Evolutionary conservation across 2,797 vertebrate genomes (phyloP).

Genomic region (Malacoctenus gilli): DNA sequence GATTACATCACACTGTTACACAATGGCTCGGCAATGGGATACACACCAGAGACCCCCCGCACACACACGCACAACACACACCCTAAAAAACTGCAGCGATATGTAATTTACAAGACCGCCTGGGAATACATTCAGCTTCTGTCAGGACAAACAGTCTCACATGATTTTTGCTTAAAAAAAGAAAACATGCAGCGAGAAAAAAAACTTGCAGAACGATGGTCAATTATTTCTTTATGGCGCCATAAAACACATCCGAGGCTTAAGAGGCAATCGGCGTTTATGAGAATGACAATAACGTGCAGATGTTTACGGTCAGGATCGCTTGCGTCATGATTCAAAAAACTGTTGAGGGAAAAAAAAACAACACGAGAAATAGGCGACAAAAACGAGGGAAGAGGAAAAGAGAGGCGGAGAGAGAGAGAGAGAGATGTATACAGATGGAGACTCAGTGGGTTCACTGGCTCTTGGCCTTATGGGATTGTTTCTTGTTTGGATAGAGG

Average conservation of each 20-base stretch:
- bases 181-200: background rate
- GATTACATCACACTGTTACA: slow-evolving; percentile 79
- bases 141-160: slow-evolving; percentile 20
- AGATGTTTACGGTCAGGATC: slow-evolving; percentile 28
- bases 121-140: slow-evolving; percentile 38
- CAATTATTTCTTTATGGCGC: slow-evolving; percentile 25
- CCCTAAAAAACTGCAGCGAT: slow-evolving; percentile 38
- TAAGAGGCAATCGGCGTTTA: slow-evolving; percentile 12
- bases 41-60: slow-evolving; percentile 54
- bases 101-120: slow-evolving; percentile 39
- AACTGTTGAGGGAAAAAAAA: slow-evolving; percentile 29
- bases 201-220: background rate
- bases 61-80: no score
- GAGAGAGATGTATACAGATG: slow-evolving; percentile 73
- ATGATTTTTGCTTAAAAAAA: slow-evolving; percentile 9
- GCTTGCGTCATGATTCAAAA: slow-evolving; percentile 33
- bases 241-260: slow-evolving; percentile 26
- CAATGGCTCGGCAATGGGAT: slow-evolving; percentile 67
- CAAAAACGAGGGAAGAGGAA: slow-evolving; percentile 32
- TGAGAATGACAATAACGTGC: slow-evolving; percentile 6
- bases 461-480: slow-evolving; percentile 73
- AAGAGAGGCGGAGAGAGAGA: slow-evolving; percentile 35
- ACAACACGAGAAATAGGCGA: slow-evolving; percentile 24
- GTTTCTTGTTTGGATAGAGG: slow-evolving; percentile 75
- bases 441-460: slow-evolving; percentile 78